Conservation (phyloP, 53 echinoderm and acorn worm species). For the Temnopleurus reevesii region DNA sequence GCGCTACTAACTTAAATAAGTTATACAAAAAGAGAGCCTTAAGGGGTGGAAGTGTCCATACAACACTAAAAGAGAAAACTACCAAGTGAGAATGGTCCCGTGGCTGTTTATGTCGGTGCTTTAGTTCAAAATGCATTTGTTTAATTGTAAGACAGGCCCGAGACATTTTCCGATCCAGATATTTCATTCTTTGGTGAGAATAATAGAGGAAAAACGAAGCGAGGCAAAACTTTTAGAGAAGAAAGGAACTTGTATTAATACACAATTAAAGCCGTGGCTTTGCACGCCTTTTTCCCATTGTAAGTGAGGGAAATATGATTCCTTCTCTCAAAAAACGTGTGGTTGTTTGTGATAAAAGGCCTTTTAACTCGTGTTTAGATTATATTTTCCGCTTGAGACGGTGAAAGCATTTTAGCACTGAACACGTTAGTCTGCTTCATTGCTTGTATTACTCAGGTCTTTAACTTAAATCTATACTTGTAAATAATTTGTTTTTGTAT, state of each 20-base stretch:
- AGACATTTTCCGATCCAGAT: slow-evolving; percentile 57
- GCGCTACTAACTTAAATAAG: slow-evolving; percentile 59
- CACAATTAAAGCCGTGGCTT: slow-evolving; percentile 38
- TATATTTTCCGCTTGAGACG: slow-evolving; percentile 36
- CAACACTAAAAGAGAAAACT: slow-evolving; percentile 45
- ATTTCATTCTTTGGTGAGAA: slow-evolving; percentile 12
- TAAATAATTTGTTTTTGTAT: not conserved
- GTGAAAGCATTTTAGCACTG: not conserved
- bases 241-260: slow-evolving; percentile 48
- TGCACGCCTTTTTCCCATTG: not conserved
- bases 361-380: slow-evolving; percentile 49
- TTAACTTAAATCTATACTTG: slow-evolving; percentile 3
- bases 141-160: slow-evolving; percentile 51
- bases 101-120: slow-evolving; percentile 58
- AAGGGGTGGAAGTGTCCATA: slow-evolving; percentile 45
- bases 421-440: slow-evolving; percentile 4
- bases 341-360: slow-evolving; percentile 13
- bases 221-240: slow-evolving; percentile 37
- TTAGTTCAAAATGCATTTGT: slow-evolving; percentile 59
- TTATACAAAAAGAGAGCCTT: slow-evolving; percentile 10
- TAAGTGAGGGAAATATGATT: slow-evolving; percentile 41
- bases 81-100: slow-evolving; percentile 31
- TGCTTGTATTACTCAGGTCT: not conserved
- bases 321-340: slow-evolving; percentile 34
- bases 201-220: not conserved